These are phyloP conservation scores for Turritopsis rubra DNA, from an alignment of 30 jellyfish, hydroid and myxozoan species.

Conservation along the genomic window DNA sequence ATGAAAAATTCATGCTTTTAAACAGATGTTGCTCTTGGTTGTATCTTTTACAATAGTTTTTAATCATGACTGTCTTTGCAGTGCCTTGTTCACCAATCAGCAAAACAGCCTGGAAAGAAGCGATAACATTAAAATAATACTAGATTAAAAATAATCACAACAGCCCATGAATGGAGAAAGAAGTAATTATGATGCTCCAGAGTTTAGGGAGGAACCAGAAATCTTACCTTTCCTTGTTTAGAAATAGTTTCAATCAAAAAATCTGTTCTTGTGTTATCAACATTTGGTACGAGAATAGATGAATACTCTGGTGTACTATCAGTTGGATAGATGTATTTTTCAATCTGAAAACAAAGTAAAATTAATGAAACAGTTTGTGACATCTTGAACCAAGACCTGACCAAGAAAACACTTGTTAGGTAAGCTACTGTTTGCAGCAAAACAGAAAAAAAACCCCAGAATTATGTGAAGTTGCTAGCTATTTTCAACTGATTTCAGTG, in stretches of 20 bases:
- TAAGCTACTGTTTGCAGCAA: too few relatives aligned
- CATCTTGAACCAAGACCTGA: too few relatives aligned
- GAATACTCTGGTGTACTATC: conserved; percentile 71
- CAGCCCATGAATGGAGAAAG: neutral
- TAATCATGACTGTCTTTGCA: conserved; percentile 78
- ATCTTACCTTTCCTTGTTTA: conserved; percentile 62
- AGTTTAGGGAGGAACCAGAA: neutral
- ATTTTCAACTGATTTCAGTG: too few relatives aligned
- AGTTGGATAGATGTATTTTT: conserved; percentile 55
- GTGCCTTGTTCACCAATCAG: conserved; percentile 86
- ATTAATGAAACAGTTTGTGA: neutral
- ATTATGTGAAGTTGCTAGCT: too few relatives aligned
- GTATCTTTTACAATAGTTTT: conserved; percentile 53
- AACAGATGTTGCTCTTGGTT: conserved; percentile 69
- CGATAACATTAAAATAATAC: neutral
- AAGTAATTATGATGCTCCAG: neutral
- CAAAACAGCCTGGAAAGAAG: conserved; percentile 49
- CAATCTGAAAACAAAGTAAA: conserved; percentile 22
- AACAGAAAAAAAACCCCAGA: too few relatives aligned
- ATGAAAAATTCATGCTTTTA: conserved; percentile 81
- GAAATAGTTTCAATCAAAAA: conserved; percentile 57
- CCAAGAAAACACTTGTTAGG: too few relatives aligned
- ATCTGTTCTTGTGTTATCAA: conserved; percentile 75
- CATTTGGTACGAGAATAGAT: conserved; percentile 72
- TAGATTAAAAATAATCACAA: too few relatives aligned